Evolutionary conservation across 2,113 vertebrate species (phyloP).

Genomic region (Nematolebias whitei): DNA sequence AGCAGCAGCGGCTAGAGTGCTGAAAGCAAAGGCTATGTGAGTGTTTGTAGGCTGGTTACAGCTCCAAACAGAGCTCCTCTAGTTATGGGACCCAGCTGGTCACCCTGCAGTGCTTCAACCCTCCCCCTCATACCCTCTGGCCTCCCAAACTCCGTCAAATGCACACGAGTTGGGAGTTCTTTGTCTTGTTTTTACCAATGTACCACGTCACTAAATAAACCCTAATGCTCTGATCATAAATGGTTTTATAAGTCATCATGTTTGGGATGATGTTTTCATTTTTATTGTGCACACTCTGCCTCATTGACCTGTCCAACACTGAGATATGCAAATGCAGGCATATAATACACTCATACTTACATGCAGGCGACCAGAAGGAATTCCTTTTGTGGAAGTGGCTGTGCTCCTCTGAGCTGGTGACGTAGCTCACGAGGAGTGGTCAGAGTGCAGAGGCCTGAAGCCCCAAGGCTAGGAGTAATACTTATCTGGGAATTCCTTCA

Average conservation of each 20-base stretch:
- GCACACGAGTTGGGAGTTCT: constrained; percentile 62
- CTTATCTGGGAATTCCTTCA: constrained; percentile 83
- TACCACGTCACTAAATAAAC: constrained; percentile 7
- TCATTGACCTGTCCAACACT: constrained; percentile 36
- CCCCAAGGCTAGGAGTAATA: constrained; percentile 72
- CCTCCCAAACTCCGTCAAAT: constrained; percentile 62
- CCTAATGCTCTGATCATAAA: neutral
- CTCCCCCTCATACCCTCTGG: constrained; percentile 67
- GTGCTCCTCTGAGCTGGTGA: constrained; percentile 69
- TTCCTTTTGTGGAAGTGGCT: constrained; percentile 85
- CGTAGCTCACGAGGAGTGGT: constrained; percentile 61
- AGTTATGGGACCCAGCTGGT: constrained; percentile 77
- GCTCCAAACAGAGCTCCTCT: constrained; percentile 82
- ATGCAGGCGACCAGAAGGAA: constrained; percentile 79
- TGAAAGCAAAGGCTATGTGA: constrained; percentile 33
- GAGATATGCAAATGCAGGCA: constrained; percentile 37
- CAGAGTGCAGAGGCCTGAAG: constrained; percentile 63
- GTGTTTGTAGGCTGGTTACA: constrained; percentile 70
- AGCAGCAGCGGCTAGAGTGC: constrained; percentile 44
- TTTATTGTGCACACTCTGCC: constrained; percentile 8
- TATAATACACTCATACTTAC: constrained; percentile 62
- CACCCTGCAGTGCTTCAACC: constrained; percentile 60
- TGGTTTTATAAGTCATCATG: neutral
- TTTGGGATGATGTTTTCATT: neutral
- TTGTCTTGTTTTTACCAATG: constrained; percentile 37